Evolutionary conservation across 2,888 invertebrate genomes (phyloP).

Genomic region (Lucinisca nassula): DNA sequence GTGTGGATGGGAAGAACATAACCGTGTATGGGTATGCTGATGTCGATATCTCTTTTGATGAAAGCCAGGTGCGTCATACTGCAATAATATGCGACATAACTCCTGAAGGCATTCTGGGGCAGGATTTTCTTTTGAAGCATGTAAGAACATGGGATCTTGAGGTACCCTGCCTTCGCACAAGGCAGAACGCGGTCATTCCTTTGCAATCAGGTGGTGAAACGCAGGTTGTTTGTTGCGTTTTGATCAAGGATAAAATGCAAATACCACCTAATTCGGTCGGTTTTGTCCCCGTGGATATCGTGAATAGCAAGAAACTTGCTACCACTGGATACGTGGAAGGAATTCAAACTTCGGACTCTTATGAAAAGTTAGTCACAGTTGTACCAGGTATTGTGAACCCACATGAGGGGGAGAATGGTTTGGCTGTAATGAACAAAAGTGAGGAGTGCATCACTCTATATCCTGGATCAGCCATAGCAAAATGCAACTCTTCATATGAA

Average conservation of each 20-base stretch:
- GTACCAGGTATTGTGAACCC: conserved; percentile 21
- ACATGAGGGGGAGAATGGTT: neutral
- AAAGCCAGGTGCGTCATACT: neutral
- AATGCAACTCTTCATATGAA: neutral
- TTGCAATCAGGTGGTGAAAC: conserved; percentile 14
- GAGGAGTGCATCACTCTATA: conserved; percentile 7
- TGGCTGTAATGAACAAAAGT: conserved; percentile 14
- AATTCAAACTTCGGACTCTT: neutral
- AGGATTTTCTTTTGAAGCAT: conserved; percentile 43
- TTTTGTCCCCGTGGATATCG: conserved; percentile 24
- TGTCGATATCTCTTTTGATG: conserved; percentile 4
- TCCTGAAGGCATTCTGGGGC: conserved; percentile 37
- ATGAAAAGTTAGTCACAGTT: neutral
- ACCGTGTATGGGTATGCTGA: neutral
- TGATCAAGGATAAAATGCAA: conserved; percentile 6
- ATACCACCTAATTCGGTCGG: neutral
- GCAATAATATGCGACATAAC: conserved; percentile 35
- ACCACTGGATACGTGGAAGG: conserved; percentile 5
- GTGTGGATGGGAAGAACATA: conserved; percentile 18
- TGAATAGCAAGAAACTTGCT: neutral
- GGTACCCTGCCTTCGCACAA: neutral
- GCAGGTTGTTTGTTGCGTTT: conserved; percentile 6
- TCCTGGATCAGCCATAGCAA: neutral
- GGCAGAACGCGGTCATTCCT: neutral
- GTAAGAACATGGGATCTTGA: neutral